Conservation (phyloP, 2,113 vertebrate species). For the Syngnathus typhle region DNA sequence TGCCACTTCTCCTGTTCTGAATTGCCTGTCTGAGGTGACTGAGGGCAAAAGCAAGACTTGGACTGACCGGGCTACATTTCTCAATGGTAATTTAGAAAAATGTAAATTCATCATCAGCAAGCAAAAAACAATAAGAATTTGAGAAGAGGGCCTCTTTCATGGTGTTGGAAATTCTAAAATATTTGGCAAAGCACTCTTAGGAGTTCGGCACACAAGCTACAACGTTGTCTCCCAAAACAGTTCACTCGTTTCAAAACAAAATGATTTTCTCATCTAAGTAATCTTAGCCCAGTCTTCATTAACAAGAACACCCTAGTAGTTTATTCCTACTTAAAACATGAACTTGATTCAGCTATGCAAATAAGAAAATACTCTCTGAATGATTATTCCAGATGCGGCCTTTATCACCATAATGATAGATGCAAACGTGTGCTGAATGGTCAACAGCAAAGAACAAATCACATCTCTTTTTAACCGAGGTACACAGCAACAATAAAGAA, state of each 20-base stretch:
- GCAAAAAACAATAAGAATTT: too few species aligned
- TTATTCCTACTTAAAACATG: neutral
- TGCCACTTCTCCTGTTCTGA: too few species aligned
- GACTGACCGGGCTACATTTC: too few species aligned
- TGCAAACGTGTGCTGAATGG: neutral
- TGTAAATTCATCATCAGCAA: too few species aligned
- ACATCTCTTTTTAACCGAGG: neutral
- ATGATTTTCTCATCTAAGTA: conserved; percentile 6
- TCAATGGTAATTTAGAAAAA: too few species aligned
- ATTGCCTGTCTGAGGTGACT: too few species aligned
- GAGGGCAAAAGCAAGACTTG: too few species aligned
- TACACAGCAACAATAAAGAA: neutral
- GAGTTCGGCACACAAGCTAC: neutral
- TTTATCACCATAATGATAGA: neutral
- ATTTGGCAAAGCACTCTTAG: neutral
- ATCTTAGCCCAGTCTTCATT: neutral
- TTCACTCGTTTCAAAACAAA: neutral
- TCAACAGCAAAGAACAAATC: neutral
- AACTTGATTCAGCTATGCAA: neutral
- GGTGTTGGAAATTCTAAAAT: too few species aligned
- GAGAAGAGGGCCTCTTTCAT: too few species aligned
- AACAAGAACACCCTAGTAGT: too few species aligned
- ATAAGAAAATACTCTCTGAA: neutral
- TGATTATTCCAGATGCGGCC: neutral
- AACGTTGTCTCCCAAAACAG: neutral